Evolutionary conservation across 2,888 invertebrate genomes (phyloP), one percentile per base, ranked within the genome.

Genomic region (Lysandra bellargus): DNA sequence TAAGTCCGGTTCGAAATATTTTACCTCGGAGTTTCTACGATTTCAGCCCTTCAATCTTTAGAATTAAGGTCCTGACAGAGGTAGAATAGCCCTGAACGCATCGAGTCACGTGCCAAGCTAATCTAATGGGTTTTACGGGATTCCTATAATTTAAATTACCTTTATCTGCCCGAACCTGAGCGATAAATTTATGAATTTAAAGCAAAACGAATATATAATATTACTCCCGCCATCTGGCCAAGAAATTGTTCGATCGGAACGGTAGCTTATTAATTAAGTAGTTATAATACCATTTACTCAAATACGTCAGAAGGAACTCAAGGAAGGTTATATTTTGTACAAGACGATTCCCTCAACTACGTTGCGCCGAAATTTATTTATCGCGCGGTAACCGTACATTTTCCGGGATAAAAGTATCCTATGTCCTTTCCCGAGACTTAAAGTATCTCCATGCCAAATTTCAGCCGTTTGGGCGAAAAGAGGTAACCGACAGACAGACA

Each of bases 31-130:
- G 4, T 57, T 57, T 4, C 57, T 57, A 17, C 57, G 23, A 23
- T 23, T 61, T 61, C 1, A 7, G 1, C 23, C 61, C 61, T 23
- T 57, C 17, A 4, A 4, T 4, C 17, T 17, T 57, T 5, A 57
- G 14, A 1, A 17, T 53, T 14, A 57, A 57, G 57, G 17, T 17
- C 57, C 17, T 17, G 0, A 17, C 17, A 57, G 4, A 57, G 57
- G 57, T 57, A 57, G 57, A 57, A 57, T 57, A 17, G 4, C 57
- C 57, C 57, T 14, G 57, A 57, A 17, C 57, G 57, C 4, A 57
- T 80, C 49, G 79, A 80, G 86, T 85, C 89, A 89, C 90, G 90
- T 89, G 49, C 75, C 83, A 73, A 82, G 83, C 84, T 82, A 82
- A 81, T 80, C 81, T 83, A 82, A 81, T 80, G 82, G 82, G 78